phyloP scores from a whole-genome alignment of 2,113 vertebrate species.

The Chionodraco myersi region DNA sequence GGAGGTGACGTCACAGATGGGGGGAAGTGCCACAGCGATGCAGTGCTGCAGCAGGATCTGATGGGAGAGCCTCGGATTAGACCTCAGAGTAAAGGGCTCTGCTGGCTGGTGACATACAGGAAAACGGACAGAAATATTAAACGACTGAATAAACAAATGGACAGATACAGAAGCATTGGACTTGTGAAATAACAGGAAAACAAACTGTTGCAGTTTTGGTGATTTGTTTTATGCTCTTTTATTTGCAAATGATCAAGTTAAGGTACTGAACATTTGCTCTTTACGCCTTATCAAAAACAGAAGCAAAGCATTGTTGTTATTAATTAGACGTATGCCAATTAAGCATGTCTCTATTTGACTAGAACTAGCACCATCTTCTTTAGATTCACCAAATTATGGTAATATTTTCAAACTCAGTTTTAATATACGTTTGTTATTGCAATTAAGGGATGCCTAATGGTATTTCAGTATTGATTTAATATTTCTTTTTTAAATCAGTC shows the following conservation, averaged over 20 bases:
- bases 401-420: background rate
- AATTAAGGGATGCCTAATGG: background rate
- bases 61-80: slow-evolving; percentile 53
- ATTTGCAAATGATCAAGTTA: background rate
- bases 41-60: slow-evolving; percentile 66
- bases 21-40: slow-evolving; percentile 67
- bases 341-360: background rate
- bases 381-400: too few relatives aligned
- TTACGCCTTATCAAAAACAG: background rate
- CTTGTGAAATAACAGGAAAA: background rate
- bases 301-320: background rate
- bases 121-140: background rate
- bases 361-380: background rate
- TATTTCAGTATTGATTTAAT: background rate
- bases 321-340: background rate
- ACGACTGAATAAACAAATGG: background rate
- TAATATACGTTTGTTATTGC: background rate
- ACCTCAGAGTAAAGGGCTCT: slow-evolving; percentile 1
- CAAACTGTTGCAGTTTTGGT: background rate
- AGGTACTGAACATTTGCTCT: background rate
- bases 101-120: background rate
- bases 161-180: too few relatives aligned
- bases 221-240: background rate
- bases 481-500: background rate
- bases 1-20: slow-evolving; percentile 79